Conservation (phyloP, 1,140 invertebrate genomes). For the Drosophila mojavensis region DNA sequence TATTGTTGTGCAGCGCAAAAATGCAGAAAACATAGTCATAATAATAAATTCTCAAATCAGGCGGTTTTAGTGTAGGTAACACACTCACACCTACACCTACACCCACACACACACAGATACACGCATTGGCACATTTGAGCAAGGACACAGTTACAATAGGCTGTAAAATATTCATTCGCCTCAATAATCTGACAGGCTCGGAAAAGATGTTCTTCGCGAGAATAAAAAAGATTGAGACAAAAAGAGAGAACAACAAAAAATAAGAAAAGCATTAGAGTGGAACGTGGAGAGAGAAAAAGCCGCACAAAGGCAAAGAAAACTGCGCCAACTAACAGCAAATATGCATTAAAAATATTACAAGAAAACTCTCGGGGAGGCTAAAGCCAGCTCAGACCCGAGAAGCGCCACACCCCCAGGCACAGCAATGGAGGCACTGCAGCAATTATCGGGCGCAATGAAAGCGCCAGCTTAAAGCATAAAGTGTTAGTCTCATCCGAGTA, state of each 20-base stretch:
- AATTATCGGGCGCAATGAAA: conserved; percentile 54
- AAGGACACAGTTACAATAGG: conserved; percentile 33
- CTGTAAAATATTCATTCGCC: conserved; percentile 78
- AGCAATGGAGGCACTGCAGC: conserved; percentile 51
- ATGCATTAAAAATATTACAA: conserved; percentile 75
- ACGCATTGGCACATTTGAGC: neutral
- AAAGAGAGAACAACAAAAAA: neutral
- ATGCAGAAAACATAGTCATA: conserved; percentile 29
- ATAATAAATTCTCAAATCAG: conserved; percentile 48
- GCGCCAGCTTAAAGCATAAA: conserved; percentile 55
- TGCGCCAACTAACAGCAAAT: conserved; percentile 63
- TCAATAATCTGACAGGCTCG: conserved; percentile 71
- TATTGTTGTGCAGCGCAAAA: conserved; percentile 25
- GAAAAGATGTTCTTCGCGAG: conserved; percentile 65
- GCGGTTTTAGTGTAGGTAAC: conserved; percentile 30
- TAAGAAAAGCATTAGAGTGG: conserved; percentile 56
- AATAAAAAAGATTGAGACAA: neutral
- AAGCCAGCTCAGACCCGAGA: neutral
- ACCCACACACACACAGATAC: conserved; percentile 3
- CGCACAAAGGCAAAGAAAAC: conserved; percentile 48
- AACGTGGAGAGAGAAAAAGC: conserved; percentile 31
- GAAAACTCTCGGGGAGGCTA: neutral
- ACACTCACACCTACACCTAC: conserved; percentile 13
- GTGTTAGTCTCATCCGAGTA: conserved; percentile 20
- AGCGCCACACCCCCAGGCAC: too few relatives aligned